Conservation (phyloP, 2,797 vertebrate species). For the Heterohyrax brucei region DNA sequence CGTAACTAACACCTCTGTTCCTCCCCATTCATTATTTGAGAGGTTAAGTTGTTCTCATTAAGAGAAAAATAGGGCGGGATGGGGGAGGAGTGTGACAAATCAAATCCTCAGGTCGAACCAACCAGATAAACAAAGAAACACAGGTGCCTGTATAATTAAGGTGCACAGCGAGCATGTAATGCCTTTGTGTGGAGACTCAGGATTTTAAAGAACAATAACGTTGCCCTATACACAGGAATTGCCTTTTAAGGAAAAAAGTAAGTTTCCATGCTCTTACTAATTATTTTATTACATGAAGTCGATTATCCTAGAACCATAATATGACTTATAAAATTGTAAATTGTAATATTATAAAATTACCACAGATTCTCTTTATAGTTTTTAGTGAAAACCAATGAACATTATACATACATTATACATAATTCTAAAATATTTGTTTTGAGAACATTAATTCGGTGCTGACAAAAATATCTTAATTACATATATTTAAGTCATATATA, state of each 20-base stretch:
- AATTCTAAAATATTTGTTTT: slow-evolving; percentile 68
- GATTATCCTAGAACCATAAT: slow-evolving; percentile 48
- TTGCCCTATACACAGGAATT: slow-evolving; percentile 82
- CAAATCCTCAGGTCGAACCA: slow-evolving; percentile 86
- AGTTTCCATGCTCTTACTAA: slow-evolving; percentile 86
- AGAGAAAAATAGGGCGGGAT: slow-evolving; percentile 85
- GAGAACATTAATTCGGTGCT: slow-evolving; percentile 10
- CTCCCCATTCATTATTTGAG: slow-evolving; percentile 69
- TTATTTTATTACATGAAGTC: slow-evolving; percentile 83
- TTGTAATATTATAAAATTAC: slow-evolving; percentile 55
- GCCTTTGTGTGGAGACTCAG: slow-evolving; percentile 84
- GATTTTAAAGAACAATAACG: slow-evolving; percentile 79
- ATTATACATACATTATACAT: slow-evolving; percentile 54
- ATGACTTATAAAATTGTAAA: slow-evolving; percentile 36
- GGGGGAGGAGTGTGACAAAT: slow-evolving; percentile 88
- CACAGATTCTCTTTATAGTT: slow-evolving; percentile 61
- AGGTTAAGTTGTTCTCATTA: slow-evolving; percentile 81
- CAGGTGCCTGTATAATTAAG: slow-evolving; percentile 85
- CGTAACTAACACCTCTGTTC: slow-evolving; percentile 62
- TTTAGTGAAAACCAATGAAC: slow-evolving; percentile 56
- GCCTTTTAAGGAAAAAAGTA: slow-evolving; percentile 88
- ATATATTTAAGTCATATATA: background rate
- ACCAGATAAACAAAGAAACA: slow-evolving; percentile 88
- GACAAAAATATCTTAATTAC: slow-evolving; percentile 57
- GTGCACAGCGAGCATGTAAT: slow-evolving; percentile 75